phyloP scores from a whole-genome alignment of 2,797 vertebrate genomes.

The Malurus splendens region DNA sequence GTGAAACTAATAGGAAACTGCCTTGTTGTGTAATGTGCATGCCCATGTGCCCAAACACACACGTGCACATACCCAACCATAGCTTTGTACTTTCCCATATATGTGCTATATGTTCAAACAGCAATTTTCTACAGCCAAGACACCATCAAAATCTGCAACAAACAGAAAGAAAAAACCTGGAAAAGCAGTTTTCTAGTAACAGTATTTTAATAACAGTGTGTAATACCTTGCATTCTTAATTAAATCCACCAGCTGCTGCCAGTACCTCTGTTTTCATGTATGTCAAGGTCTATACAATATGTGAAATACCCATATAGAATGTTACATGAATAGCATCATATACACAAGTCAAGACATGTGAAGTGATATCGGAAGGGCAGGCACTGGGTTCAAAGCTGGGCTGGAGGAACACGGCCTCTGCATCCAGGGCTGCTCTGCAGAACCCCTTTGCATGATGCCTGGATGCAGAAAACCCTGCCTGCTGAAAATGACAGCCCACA shows the following conservation, averaged over 20 bases:
- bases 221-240: not conserved
- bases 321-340: not conserved
- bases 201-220: not conserved
- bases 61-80: not conserved
- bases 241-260: not conserved
- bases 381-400: not conserved
- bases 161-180: not conserved
- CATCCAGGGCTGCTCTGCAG: not conserved
- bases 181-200: not conserved
- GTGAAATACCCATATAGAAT: not conserved
- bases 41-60: not conserved
- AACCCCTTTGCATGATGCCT: not conserved
- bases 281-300: not conserved
- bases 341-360: not conserved
- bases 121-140: not conserved
- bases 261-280: not conserved
- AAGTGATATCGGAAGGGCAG: not conserved
- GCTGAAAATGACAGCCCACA: not conserved
- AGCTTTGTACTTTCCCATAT: not conserved
- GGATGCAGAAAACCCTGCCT: not conserved
- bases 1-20: not conserved
- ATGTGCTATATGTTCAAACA: not conserved
- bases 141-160: not conserved
- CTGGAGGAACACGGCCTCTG: accelerated
- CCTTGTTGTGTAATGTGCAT: not conserved